Evolutionary conservation across 2,888 invertebrate genomes (phyloP).

Genomic region (Drosophila helvetica): DNA sequence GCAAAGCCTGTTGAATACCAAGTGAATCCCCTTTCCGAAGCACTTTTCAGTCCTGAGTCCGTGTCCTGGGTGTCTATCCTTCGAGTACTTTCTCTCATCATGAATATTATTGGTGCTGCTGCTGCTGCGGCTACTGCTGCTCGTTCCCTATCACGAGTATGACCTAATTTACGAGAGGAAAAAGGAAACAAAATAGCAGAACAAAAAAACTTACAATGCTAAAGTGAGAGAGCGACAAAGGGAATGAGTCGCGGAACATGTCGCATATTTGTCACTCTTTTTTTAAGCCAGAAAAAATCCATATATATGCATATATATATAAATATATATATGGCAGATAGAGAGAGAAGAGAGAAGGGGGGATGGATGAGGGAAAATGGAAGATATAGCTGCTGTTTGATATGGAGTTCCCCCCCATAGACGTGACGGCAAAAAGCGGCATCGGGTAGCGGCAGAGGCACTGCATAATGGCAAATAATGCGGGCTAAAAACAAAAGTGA

Average conservation of each 20-base stretch:
- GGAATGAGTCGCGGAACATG: constrained; percentile 18
- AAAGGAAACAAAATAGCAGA: constrained; percentile 25
- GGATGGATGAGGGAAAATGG: constrained; percentile 11
- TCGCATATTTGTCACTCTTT: constrained; percentile 38
- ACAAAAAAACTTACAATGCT: constrained; percentile 14
- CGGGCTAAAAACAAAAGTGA: constrained; percentile 77
- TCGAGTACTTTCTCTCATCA: not conserved
- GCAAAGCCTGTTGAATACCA: not conserved
- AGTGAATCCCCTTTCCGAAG: not conserved
- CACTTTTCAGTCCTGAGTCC: not conserved
- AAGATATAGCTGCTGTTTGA: not conserved
- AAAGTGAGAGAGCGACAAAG: constrained; percentile 18
- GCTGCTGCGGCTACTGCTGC: not conserved
- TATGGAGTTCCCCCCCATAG: not conserved
- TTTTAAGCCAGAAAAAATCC: constrained; percentile 21
- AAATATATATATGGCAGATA: not conserved
- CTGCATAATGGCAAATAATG: constrained; percentile 74
- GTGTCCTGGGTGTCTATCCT: not conserved
- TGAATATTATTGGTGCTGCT: not conserved
- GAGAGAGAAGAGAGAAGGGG: constrained; percentile 2
- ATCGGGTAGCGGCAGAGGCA: constrained; percentile 9
- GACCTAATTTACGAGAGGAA: constrained; percentile 40
- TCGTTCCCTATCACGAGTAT: constrained; percentile 4
- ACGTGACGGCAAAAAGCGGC: not conserved
- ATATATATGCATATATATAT: constrained; percentile 9